Base-by-base conservation (phyloP, 2,797 vertebrate species). In the Acrocephalus scirpaceus region DNA sequence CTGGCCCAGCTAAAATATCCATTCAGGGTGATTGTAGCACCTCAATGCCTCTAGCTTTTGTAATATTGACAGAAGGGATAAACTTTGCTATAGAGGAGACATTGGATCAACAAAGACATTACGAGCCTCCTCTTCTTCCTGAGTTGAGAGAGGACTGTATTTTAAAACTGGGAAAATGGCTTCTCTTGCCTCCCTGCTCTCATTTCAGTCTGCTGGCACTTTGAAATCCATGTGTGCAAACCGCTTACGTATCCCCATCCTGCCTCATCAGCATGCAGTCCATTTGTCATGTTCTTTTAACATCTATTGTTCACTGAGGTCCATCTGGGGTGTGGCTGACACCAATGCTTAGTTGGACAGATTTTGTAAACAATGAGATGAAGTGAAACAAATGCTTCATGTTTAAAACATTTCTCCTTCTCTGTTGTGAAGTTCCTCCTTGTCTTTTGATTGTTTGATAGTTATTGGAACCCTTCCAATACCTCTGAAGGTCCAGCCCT, bases 361-460 rank as follows among this genome's bases (percentile, higher is more conserved):
- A n/a, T 88, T 40, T 87, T 88, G 60, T 85, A 74, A 94, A 79
- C 53, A 74, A 17, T 25, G n/a, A 92, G 71, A 88, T 61, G 22
- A 72, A 85, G 88, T 16, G 4, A 76, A 92, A 73, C 4, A 74
- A 88, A 77, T 50, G 2, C 7, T 54, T 12, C 20, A 5, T 29
- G 45, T 71, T 67, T 36, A 72, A 79, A 92, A 89, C 11, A 23
- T 57, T 64, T 53, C 5, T 66, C 11, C 8, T 69, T 54, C 44
- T 18, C 5, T 16, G 3, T 48, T 47, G 4, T 51, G 32, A 57
- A 75, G 32, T 64, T 88, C 25, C 22, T 92, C 22, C 17, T 42
- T 82, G 16, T 66, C 44, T 65, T 75, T 67, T 73, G 32, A 27
- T 56, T 73, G 29, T n/a, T 60, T 54, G 40, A 72, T 34, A 70